Base-by-base conservation (phyloP, 2,113 vertebrate species). In the Spheniscus mendiculus region DNA sequence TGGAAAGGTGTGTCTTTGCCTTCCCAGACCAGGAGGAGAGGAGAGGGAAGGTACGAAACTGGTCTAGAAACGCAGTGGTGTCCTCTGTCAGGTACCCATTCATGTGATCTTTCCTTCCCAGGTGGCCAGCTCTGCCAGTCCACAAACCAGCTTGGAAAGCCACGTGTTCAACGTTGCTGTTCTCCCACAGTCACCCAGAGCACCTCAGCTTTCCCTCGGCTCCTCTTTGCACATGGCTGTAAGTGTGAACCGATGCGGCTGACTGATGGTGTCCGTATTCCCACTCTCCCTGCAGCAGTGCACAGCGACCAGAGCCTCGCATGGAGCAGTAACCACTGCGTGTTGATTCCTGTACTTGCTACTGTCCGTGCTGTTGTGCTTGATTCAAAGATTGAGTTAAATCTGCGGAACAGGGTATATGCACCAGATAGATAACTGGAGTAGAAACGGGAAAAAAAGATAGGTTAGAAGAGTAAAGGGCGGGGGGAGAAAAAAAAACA, bases 141-240 rank as follows among this genome's bases (percentile, higher is more conserved):
- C 98, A 2, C 96, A 98, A 2, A 9, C 32, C 12, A 97, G 90
- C 73, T 97, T 98, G 29, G 98, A 99, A 40, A 98, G 97, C 44
- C 99, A 98, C 49, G 92, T 98, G 55, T 99, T 99, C 98, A 99
- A 98, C 17, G 98, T 99, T 15, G 99, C 99, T 5, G 98, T 99
- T 69, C 97, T 99, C 50, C 99, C 99, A 1, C 99, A 99, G 83
- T 93, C 91, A 0, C 99, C 98, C 1, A 98, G 98, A 6, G 98
- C 98, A 25, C 98, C 99, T 5, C 98, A 98, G 90, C 98, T 99
- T 38, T 98, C 98, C 45, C 96, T 97, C 0, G 98, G 98, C 90
- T 98, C 99, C 25, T 98, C 99, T 63, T 98, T 99, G 25, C 99
- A 99, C 90, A 98, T 99, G 98, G 99, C 99, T 18, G 99, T 99